A percentile compares a stretch with the other conserved stretches of the same genome.
Conservation (phyloP, 2,113 vertebrate genomes). For the Lasiurus cinereus region DNA sequence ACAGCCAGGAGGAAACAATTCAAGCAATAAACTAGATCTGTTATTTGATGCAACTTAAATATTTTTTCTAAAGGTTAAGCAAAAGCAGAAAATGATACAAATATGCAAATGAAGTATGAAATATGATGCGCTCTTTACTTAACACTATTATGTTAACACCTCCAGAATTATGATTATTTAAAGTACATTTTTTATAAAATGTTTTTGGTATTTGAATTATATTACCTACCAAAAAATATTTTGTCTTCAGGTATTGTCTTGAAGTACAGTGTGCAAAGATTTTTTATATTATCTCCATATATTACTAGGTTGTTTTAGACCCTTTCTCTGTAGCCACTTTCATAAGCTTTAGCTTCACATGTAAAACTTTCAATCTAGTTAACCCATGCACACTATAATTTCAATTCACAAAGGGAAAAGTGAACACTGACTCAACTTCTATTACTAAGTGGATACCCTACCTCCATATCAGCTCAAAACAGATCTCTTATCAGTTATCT, state of each 20-base stretch:
- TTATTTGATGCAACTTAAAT: conserved; percentile 50
- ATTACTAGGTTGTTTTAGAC: background rate
- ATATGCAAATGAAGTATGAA: background rate
- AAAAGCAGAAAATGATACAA: conserved; percentile 34
- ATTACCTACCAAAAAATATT: conserved; percentile 12
- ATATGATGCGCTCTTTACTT: background rate
- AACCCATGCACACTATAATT: background rate
- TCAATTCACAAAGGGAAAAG: conserved; percentile 42
- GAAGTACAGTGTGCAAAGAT: background rate
- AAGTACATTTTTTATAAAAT: background rate
- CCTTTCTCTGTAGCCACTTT: conserved; percentile 26
- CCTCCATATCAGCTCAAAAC: background rate
- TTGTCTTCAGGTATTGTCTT: background rate
- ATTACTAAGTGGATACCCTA: conserved; percentile 6
- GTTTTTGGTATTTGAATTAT: background rate
- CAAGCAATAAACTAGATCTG: background rate
- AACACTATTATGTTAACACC: background rate
- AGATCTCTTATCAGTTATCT: conserved; percentile 13
- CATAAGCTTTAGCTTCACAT: background rate
- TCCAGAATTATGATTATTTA: conserved; percentile 18
- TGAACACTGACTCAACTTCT: conserved; percentile 44
- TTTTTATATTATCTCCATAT: background rate
- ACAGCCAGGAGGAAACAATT: conserved; percentile 25
- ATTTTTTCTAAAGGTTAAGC: background rate
- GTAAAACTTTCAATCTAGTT: conserved; percentile 40